Base-by-base conservation (phyloP, 2,797 vertebrate genomes). In the Aulostomus chinensis region DNA sequence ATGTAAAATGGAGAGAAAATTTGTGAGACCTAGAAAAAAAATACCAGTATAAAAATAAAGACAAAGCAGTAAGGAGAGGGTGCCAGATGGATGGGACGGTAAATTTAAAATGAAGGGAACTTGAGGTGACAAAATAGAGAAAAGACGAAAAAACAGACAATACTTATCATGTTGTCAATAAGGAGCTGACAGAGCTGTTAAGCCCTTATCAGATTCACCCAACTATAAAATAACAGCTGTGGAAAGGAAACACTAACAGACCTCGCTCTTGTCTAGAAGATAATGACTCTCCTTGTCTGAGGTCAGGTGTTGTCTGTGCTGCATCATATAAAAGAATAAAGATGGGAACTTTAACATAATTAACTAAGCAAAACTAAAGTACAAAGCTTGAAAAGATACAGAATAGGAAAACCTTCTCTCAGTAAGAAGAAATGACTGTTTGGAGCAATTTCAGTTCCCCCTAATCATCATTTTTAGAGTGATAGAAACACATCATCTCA, bases 161-260 rank as follows among this genome's bases (percentile, higher is more conserved):
- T 63, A 83, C 83, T 85, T 85, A 87, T 88, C 81, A 87, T 84
- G 63, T 65, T 85, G 86, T 87, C 86, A 82, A 66, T 59, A 53
- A 67, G 54, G 25, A 61, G 65, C 68, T 43, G 73, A 64, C 53
- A 61, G 62, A 76, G 67, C 55, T 33, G 58, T 75, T 77, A 78
- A 78, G 69, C 62, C 49, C 67, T 84, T 75, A 81, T 85, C 68
- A 63, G 80, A 78, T 77, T 77, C 82, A 88, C 68, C 78, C 82
- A 83, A 60, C 75, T 82, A 82, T 89, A 81, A 87, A 89, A 89
- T 87, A 83, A 81, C 71, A 73, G 85, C 82, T 83, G 68, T 81
- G 68, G 58, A 65, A 64, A 63, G 64, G 68, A 52, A 41, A 18
- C 36, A 49, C 75, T 62, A 68, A 63, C 55, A 53, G 36, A 32